Conservation (phyloP, 92 coral and sea anemone species). For the Ricordea florida region DNA sequence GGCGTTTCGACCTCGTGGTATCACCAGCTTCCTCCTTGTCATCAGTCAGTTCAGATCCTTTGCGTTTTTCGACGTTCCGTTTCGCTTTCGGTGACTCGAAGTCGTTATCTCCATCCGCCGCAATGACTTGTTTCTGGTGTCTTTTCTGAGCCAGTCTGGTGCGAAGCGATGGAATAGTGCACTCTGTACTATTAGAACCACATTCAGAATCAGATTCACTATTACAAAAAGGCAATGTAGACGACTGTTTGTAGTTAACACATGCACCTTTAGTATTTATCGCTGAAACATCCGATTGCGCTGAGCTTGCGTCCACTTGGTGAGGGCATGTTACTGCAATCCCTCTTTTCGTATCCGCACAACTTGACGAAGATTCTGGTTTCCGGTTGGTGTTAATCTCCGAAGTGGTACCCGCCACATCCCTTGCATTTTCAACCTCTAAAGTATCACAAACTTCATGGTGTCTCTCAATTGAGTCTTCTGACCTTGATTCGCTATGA, state of each 20-base stretch:
- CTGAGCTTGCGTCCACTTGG: no score
- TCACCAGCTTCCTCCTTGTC: neutral
- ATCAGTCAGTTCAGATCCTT: conserved; percentile 13
- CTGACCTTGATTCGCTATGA: no score
- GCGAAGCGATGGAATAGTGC: neutral
- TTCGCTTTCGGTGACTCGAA: conserved; percentile 19
- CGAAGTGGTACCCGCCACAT: no score
- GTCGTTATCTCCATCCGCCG: neutral
- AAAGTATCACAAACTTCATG: no score
- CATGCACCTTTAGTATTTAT: neutral
- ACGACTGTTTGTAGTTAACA: neutral
- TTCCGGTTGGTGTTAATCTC: no score
- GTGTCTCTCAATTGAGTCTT: no score
- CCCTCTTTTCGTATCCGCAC: no score
- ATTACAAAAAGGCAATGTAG: neutral
- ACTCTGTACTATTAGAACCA: neutral
- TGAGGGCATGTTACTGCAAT: no score
- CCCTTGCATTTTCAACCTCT: no score
- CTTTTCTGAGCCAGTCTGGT: neutral
- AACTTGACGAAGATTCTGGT: no score
- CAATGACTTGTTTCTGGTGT: neutral
- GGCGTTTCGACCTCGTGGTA: neutral
- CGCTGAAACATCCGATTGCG: neutral
- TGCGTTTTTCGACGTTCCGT: conserved; percentile 3
- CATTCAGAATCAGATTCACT: conserved; percentile 7